Conservation (phyloP, 2,888 invertebrate species). For the Eristalinus aeneus region DNA sequence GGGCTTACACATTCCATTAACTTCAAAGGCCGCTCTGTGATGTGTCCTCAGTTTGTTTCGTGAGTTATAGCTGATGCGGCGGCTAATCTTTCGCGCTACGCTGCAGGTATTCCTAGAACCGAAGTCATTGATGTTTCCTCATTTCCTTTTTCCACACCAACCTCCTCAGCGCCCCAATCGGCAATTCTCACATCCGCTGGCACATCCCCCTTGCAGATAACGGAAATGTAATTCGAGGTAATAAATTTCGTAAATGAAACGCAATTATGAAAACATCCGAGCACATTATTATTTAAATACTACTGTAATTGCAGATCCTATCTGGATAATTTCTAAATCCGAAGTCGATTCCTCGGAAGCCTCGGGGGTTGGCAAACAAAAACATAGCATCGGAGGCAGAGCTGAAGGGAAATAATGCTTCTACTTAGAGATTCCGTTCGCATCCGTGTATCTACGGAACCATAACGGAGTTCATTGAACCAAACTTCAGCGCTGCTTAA, state of each 20-base stretch:
- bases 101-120: not conserved
- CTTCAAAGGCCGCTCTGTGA: not conserved
- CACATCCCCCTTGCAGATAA: slow-evolving; percentile 11
- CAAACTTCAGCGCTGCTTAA: slow-evolving; percentile 18
- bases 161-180: not conserved
- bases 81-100: not conserved
- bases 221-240: slow-evolving; percentile 37
- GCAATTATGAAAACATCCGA: slow-evolving; percentile 49
- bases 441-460: slow-evolving; percentile 29
- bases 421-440: slow-evolving; percentile 49
- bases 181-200: not conserved
- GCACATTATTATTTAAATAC: slow-evolving; percentile 67
- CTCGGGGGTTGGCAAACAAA: not conserved
- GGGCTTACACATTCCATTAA: not conserved
- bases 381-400: not conserved
- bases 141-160: not conserved
- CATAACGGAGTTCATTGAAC: slow-evolving; percentile 53
- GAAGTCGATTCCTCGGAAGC: slow-evolving; percentile 22
- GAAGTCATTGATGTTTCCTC: not conserved
- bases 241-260: slow-evolving; percentile 59
- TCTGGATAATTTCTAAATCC: slow-evolving; percentile 60
- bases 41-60: not conserved
- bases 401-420: slow-evolving; percentile 28
- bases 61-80: not conserved
- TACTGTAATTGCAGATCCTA: slow-evolving; percentile 57